A percentile compares a stretch with the other conserved stretches of the same genome.
phyloP scores from a whole-genome alignment of 2,113 vertebrate species.

The Uria aalge region DNA sequence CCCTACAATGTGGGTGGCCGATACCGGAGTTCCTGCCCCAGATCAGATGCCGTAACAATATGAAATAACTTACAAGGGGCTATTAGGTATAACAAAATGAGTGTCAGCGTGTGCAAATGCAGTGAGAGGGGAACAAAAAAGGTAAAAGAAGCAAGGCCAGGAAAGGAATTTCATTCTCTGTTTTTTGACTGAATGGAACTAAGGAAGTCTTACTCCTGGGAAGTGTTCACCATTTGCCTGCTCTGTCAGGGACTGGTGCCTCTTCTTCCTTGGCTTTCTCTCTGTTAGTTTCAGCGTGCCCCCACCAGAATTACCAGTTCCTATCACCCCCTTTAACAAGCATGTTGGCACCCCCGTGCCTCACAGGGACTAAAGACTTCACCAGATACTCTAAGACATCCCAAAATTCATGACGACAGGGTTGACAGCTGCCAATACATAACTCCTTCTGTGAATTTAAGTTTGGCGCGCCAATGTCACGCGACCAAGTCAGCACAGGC shows the following conservation, averaged over 20 bases:
- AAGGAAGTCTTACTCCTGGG: neutral
- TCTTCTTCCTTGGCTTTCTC: neutral
- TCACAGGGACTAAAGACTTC: neutral
- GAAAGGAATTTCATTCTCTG: neutral
- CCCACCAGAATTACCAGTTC: neutral
- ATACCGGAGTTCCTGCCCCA: neutral
- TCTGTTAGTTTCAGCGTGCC: neutral
- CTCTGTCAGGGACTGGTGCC: neutral
- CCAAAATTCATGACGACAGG: neutral
- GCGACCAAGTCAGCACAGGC: neutral
- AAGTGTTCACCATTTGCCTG: neutral
- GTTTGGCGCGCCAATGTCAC: no score
- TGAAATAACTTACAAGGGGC: neutral
- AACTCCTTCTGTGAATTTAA: neutral
- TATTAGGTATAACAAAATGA: neutral
- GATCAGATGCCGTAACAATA: neutral
- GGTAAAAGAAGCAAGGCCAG: neutral
- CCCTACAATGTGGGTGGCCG: neutral
- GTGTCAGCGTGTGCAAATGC: neutral
- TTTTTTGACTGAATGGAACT: neutral
- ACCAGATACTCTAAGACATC: neutral
- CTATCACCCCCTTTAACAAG: neutral
- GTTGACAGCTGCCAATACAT: neutral
- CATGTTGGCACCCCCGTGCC: rapidly evolving
- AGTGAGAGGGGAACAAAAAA: neutral